phyloP scores from a whole-genome alignment of 2,113 vertebrate genomes.

The Bubo scandiacus region DNA sequence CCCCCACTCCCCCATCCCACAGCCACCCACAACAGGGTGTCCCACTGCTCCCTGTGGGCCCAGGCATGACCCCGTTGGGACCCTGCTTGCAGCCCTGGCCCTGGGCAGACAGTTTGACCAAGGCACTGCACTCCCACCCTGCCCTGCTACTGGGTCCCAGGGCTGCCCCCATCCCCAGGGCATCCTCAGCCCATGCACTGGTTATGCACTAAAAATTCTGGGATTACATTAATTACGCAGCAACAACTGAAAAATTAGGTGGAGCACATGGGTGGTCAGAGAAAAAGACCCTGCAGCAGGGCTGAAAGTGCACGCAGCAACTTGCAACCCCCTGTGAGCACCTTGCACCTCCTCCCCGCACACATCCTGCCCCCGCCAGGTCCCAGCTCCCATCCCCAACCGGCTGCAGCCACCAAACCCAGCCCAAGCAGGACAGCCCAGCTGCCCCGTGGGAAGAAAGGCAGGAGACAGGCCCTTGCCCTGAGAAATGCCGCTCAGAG shows the following conservation, averaged over 20 bases:
- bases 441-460: fast-evolving
- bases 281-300: background rate
- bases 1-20: too few relatives aligned
- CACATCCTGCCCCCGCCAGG: background rate
- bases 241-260: background rate
- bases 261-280: background rate
- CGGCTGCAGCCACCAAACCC: background rate
- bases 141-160: background rate
- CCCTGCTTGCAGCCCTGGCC: too few relatives aligned
- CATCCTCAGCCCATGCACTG: background rate
- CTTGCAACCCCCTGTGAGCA: background rate
- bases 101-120: background rate
- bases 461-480: background rate
- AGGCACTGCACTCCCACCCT: background rate
- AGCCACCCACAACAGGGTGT: background rate
- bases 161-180: background rate
- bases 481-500: background rate
- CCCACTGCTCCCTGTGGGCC: background rate
- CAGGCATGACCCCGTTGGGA: fast-evolving
- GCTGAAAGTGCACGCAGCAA: background rate
- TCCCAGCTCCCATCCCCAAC: background rate
- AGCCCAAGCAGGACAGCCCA: background rate
- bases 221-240: background rate
- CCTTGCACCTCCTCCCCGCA: background rate
- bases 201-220: background rate